Evolutionary conservation across 2,797 vertebrate genomes (phyloP).

Genomic region (Protonibea diacanthus): DNA sequence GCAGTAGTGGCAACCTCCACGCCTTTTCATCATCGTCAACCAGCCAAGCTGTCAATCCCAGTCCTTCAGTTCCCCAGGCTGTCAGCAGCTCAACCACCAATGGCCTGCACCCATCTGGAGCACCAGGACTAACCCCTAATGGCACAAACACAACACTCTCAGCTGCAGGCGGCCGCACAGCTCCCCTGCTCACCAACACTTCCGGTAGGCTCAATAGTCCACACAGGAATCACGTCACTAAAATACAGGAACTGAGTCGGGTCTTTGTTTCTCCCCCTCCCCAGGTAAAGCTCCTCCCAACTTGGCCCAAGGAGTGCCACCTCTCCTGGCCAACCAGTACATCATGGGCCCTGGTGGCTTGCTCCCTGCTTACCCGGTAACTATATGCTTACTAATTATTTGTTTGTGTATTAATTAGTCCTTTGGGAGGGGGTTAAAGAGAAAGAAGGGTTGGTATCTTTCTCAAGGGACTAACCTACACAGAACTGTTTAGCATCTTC

Average conservation of each 20-base stretch:
- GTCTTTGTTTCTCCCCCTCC: slow-evolving; percentile 29
- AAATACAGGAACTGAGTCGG: not conserved
- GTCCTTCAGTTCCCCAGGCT: slow-evolving; percentile 46
- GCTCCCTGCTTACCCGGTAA: slow-evolving; percentile 98
- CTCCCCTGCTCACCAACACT: slow-evolving; percentile 86
- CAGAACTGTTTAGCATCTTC: not conserved
- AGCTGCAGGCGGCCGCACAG: slow-evolving; percentile 84
- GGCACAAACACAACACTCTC: slow-evolving; percentile 77
- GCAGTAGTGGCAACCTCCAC: slow-evolving; percentile 72
- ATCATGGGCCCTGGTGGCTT: slow-evolving; percentile 98
- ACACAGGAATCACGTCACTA: not conserved
- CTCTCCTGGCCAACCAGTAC: slow-evolving; percentile 97
- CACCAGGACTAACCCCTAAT: slow-evolving; percentile 86
- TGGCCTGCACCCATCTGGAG: slow-evolving; percentile 84
- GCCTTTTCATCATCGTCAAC: slow-evolving; percentile 82
- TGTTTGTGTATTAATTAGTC: not conserved
- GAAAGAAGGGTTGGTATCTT: not conserved
- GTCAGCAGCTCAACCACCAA: slow-evolving; percentile 77
- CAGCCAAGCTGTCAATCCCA: slow-evolving; percentile 67
- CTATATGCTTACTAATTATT: slow-evolving; percentile 3
- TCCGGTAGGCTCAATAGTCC: slow-evolving; percentile 65
- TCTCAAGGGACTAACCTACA: not conserved
- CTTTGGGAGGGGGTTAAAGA: not conserved
- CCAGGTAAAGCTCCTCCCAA: slow-evolving; percentile 97
- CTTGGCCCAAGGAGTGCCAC: slow-evolving; percentile 94